Conservation (phyloP, 1,140 invertebrate genomes). For the Dendrolimus kikuchii region DNA sequence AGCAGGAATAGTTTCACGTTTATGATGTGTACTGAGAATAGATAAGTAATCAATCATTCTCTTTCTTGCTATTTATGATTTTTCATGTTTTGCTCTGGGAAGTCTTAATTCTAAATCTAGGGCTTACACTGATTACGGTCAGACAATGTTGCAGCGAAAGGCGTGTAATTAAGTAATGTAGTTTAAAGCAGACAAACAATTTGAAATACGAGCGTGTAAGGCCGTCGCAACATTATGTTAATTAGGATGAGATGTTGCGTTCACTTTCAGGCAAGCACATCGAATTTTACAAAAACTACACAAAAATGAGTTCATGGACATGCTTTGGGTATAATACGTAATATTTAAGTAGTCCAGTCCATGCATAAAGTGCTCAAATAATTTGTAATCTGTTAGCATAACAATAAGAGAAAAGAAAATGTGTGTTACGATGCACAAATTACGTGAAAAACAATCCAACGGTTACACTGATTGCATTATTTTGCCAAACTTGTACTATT, state of each 20-base stretch:
- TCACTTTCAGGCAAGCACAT: conserved; percentile 19
- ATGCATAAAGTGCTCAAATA: not conserved
- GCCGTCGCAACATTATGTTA: conserved; percentile 22
- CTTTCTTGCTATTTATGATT: no score
- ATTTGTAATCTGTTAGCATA: conserved; percentile 6
- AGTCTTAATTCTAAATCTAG: no score
- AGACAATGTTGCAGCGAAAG: no score
- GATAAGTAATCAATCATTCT: no score
- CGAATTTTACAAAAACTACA: conserved; percentile 19
- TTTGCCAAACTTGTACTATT: conserved; percentile 13
- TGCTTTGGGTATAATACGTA: no score
- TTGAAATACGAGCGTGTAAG: not conserved
- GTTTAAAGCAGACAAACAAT: conserved; percentile 8
- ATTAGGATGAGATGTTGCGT: conserved; percentile 22
- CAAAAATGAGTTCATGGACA: conserved; percentile 22
- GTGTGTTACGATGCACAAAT: not conserved
- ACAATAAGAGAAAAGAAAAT: not conserved
- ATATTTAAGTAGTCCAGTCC: no score
- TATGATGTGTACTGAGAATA: no score
- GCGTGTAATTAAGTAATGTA: conserved; percentile 8
- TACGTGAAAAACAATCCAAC: not conserved
- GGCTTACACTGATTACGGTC: no score
- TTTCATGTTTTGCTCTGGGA: no score
- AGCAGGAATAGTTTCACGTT: no score
- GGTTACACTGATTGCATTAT: not conserved